phyloP scores from a whole-genome alignment of 2,888 invertebrate species.

The Andrena minutula region DNA sequence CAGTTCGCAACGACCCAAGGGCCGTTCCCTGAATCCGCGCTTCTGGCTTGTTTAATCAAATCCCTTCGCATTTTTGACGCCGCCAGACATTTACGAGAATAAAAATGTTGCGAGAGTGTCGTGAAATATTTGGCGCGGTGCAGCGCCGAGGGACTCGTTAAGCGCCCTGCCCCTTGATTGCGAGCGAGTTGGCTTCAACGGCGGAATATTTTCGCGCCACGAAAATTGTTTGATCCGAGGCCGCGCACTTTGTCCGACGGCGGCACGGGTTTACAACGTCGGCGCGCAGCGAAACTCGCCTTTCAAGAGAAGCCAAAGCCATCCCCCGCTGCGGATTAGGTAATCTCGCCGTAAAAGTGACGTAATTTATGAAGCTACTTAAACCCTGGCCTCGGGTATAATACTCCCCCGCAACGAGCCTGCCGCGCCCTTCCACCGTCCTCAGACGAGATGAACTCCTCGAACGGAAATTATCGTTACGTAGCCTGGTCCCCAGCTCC shows the following conservation, averaged over 20 bases:
- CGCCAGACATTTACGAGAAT: neutral
- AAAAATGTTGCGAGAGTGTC: neutral
- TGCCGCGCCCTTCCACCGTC: neutral
- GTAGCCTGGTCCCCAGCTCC: conserved; percentile 1
- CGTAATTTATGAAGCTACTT: conserved; percentile 72
- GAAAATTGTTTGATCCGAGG: conserved; percentile 42
- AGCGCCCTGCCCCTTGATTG: conserved; percentile 5
- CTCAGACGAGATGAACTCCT: conserved; percentile 60
- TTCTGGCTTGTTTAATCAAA: neutral
- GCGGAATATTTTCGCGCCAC: conserved; percentile 13
- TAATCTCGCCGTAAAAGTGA: conserved; percentile 67
- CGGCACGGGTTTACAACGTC: conserved; percentile 22
- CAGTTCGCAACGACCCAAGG: neutral
- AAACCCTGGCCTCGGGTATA: conserved; percentile 61
- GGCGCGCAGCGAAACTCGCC: conserved; percentile 35
- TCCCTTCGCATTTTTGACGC: neutral
- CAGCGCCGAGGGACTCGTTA: conserved; percentile 2
- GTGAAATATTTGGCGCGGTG: neutral
- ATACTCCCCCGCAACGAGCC: conserved; percentile 52
- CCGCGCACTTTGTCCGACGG: conserved; percentile 36
- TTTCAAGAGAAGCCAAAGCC: conserved; percentile 57
- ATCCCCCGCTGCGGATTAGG: conserved; percentile 58
- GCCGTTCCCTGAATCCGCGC: neutral
- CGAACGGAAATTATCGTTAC: conserved; percentile 64
- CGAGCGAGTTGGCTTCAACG: neutral